These are phyloP conservation scores for Dipodomys spectabilis DNA, from an alignment of 2,113 vertebrate genomes.

Conservation along the genomic window DNA sequence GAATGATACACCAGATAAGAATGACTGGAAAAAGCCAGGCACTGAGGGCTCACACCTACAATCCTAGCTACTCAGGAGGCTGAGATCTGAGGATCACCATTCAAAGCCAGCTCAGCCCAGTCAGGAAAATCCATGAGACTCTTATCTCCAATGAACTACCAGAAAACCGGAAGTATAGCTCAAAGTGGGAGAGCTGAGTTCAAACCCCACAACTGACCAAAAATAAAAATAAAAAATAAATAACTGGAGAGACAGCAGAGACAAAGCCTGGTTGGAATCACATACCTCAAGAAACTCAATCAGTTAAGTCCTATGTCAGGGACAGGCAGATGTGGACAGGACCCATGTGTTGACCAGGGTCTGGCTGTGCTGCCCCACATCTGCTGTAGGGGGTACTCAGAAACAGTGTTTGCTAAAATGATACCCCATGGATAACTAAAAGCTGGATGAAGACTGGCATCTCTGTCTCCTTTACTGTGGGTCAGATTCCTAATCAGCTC, in stretches of 20 bases:
- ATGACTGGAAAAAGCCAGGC: too few species aligned
- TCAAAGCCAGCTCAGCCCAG: too few species aligned
- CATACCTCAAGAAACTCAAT: neutral
- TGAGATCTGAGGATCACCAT: too few species aligned
- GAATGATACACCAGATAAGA: neutral
- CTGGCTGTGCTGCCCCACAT: neutral
- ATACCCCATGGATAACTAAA: neutral
- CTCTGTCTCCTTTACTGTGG: neutral
- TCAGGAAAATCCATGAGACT: too few species aligned
- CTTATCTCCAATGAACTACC: too few species aligned
- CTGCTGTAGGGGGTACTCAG: neutral
- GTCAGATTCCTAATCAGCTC: neutral
- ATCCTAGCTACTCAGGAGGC: too few species aligned
- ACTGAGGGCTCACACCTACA: too few species aligned
- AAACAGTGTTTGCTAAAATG: neutral
- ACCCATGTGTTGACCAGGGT: neutral
- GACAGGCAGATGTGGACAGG: neutral
- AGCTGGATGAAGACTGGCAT: neutral
- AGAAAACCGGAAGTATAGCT: too few species aligned
- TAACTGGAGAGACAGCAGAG: neutral
- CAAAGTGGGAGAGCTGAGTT: too few species aligned
- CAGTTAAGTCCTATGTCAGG: fast-evolving
- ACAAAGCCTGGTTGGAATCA: neutral
- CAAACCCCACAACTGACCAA: too few species aligned
- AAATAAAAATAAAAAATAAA: too few species aligned